Evolutionary conservation across 2,113 vertebrate genomes (phyloP).

Genomic region (Nyctereutes procyonoides): DNA sequence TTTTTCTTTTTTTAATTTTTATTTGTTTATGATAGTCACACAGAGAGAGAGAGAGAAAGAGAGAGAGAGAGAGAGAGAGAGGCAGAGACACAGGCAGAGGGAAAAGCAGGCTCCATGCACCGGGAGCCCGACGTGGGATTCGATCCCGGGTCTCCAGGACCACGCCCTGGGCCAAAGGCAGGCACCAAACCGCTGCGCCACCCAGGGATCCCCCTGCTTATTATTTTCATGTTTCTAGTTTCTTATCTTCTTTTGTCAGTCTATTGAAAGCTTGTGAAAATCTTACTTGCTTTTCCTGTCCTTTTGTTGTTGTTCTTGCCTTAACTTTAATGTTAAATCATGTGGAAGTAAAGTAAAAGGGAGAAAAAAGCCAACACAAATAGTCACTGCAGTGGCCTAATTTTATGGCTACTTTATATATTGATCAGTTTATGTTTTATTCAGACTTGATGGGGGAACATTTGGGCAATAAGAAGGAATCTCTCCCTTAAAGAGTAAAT

Average conservation of each 20-base stretch:
- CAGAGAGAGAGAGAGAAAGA: too few relatives aligned
- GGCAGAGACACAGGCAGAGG: too few relatives aligned
- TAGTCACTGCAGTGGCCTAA: slow-evolving; percentile 30
- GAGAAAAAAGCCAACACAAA: slow-evolving; percentile 30
- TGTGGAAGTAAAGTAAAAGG: slow-evolving; percentile 61
- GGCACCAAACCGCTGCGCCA: too few relatives aligned
- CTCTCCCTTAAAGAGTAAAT: slow-evolving; percentile 68
- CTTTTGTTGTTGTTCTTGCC: slow-evolving; percentile 73
- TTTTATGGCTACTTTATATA: slow-evolving; percentile 68
- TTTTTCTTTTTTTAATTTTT: too few relatives aligned
- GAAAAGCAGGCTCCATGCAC: too few relatives aligned
- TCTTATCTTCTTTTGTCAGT: slow-evolving; percentile 80
- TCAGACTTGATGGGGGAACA: slow-evolving; percentile 64
- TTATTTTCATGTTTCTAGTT: slow-evolving; percentile 82
- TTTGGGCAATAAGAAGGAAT: slow-evolving; percentile 76
- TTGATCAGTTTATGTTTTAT: slow-evolving; percentile 78
- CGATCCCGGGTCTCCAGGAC: too few relatives aligned
- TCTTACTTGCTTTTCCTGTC: slow-evolving; percentile 80
- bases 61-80: too few relatives aligned
- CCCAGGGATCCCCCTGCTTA: too few relatives aligned
- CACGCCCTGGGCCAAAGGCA: too few relatives aligned
- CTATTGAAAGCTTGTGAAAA: slow-evolving; percentile 85
- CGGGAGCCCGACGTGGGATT: too few relatives aligned
- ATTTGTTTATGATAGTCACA: too few relatives aligned
- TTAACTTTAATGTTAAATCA: slow-evolving; percentile 79